Base-by-base conservation (phyloP, 2,888 invertebrate species). In the Cataglyphis livida region DNA sequence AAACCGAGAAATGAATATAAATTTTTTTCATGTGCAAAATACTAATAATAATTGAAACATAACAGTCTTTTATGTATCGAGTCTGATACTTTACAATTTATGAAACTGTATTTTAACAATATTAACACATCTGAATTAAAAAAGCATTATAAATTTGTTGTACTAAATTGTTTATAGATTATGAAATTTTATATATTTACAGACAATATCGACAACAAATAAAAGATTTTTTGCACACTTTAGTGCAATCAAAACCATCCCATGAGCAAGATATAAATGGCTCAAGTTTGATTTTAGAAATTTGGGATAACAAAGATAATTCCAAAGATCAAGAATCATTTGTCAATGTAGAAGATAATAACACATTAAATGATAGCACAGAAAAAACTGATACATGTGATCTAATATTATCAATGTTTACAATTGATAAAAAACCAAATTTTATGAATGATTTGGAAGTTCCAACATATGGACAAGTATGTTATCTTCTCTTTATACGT, bases 351-450 rank as follows among this genome's bases (percentile, higher is more conserved):
- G 86, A 86, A 62, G 86, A 51, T 5, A 35, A 75, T 25, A 61
- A 9, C 32, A 9, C 9, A 12, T 9, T 28, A 15, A 12, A 57
- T 28, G n/a, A 66, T 9, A 15, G 75, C 68, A 86, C 86, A 15
- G 85, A 87, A 66, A 86, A 75, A 12, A 74, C 83, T 64, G 10
- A 59, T 62, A 68, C 51, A 38, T 68, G 68, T 15, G 81, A 87
- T 70, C 6, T 32, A 32, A 32, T 32, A 32, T 3, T 32, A 32
- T 79, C 87, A 41, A 82, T 95, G 1, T 96, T 96, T 90, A 93
- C 94, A 15, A 88, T 96, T 70, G 96, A 96, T 85, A 95, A 95
- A 7, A 94, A 92, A 48, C 96, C 96, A 18, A 93, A 94, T 32
- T 35, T 92, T 28, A 91, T 90, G 81, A 91, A 93, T 78, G 91